Conservation (phyloP, 2,888 invertebrate species). For the Clostera curtula region DNA sequence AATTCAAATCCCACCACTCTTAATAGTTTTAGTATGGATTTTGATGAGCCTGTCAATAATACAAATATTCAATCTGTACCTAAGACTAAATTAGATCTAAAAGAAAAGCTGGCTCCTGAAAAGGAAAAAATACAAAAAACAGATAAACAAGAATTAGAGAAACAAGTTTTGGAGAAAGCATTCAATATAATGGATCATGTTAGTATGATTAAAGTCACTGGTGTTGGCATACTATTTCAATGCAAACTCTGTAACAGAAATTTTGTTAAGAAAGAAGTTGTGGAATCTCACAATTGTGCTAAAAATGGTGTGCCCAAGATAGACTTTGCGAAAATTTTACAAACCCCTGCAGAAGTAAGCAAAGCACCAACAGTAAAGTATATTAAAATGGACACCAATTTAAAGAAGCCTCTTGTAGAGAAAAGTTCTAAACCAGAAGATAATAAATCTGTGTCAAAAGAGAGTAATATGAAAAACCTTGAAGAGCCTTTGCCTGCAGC, state of each 20-base stretch:
- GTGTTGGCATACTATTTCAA: conserved; percentile 61
- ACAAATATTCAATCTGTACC: too few species aligned
- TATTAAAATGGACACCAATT: conserved; percentile 40
- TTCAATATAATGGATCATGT: conserved; percentile 65
- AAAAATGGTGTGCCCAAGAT: conserved; percentile 50
- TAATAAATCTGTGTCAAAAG: conserved; percentile 6
- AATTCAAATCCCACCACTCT: background rate
- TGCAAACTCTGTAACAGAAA: conserved; percentile 65
- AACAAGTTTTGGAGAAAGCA: conserved; percentile 19
- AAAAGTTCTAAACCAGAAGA: conserved; percentile 20
- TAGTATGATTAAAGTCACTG: conserved; percentile 61
- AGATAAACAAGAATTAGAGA: conserved; percentile 19
- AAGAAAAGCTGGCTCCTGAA: too few species aligned
- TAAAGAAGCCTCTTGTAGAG: conserved; percentile 23
- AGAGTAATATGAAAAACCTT: conserved; percentile 11
- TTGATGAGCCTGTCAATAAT: too few species aligned
- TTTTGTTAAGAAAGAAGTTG: conserved; percentile 57
- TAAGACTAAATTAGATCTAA: too few species aligned
- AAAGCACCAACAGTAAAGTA: conserved; percentile 56
- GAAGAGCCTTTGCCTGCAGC: conserved; percentile 13
- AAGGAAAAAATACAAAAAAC: too few species aligned
- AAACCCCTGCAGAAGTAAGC: conserved; percentile 40
- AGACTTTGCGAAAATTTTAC: conserved; percentile 31
- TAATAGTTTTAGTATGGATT: too few species aligned
- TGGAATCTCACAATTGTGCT: conserved; percentile 57